These are phyloP conservation scores for Drosophila quinaria DNA, from an alignment of 2,888 invertebrate species.

Conservation along the genomic window DNA sequence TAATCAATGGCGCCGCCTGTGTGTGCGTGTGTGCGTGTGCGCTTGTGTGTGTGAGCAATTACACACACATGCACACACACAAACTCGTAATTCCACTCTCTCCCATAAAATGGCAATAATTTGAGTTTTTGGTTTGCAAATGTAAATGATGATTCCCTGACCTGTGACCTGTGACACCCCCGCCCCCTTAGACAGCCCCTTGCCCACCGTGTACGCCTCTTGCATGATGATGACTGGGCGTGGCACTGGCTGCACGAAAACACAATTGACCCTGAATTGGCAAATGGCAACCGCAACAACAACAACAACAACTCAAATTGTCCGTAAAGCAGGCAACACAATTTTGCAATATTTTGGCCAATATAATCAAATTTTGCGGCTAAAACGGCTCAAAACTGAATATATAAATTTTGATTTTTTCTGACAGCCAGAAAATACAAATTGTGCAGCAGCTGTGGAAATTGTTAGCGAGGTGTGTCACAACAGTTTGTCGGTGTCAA, in stretches of 20 bases:
- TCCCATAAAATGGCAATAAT: slow-evolving; percentile 45
- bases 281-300: slow-evolving; percentile 45
- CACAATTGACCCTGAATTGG: slow-evolving; percentile 63
- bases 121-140: slow-evolving; percentile 56
- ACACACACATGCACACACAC: slow-evolving; percentile 12
- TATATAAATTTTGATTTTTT: slow-evolving; percentile 26
- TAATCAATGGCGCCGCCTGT: slow-evolving; percentile 48
- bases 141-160: slow-evolving; percentile 59
- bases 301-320: slow-evolving; percentile 26
- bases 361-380: slow-evolving; percentile 27
- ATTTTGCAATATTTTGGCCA: slow-evolving; percentile 22
- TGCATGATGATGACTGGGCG: slow-evolving; percentile 40
- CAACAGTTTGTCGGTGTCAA: neutral
- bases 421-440: neutral
- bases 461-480: slow-evolving; percentile 10
- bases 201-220: neutral
- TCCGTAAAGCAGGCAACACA: slow-evolving; percentile 16
- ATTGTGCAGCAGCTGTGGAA: slow-evolving; percentile 13
- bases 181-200: neutral
- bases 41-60: slow-evolving; percentile 16
- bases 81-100: neutral
- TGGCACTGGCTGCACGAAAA: slow-evolving; percentile 55
- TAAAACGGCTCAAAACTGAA: slow-evolving; percentile 15
- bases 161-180: slow-evolving; percentile 34
- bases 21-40: slow-evolving; percentile 13